phyloP scores from a whole-genome alignment of 2,888 invertebrate genomes.

The Masnerella sp. region DNA sequence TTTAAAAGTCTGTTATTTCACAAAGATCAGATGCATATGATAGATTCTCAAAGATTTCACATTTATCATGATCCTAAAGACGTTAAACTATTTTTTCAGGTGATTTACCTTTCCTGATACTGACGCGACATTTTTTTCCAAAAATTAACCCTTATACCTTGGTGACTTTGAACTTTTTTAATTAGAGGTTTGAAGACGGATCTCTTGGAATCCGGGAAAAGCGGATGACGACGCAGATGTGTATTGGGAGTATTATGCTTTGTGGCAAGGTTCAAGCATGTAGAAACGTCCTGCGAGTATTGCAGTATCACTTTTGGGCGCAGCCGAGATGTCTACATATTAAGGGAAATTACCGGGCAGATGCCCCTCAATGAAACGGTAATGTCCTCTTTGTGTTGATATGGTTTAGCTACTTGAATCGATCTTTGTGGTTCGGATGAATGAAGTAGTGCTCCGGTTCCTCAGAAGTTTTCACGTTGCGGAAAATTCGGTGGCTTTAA shows the following conservation, averaged over 20 bases:
- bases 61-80: background rate
- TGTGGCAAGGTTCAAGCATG: conserved; percentile 15
- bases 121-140: conserved; percentile 10
- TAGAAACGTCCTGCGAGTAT: conserved; percentile 40
- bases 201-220: conserved; percentile 16
- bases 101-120: conserved; percentile 5
- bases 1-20: too few species aligned
- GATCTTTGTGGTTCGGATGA: conserved; percentile 11
- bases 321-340: conserved; percentile 24
- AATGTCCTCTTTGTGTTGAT: conserved; percentile 37
- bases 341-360: conserved; percentile 38
- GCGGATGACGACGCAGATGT: conserved; percentile 33
- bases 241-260: conserved; percentile 42
- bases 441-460: conserved; percentile 23
- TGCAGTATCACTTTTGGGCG: conserved; percentile 37
- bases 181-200: conserved; percentile 25
- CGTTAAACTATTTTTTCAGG: conserved; percentile 2
- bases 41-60: too few species aligned
- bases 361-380: conserved; percentile 38
- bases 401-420: conserved; percentile 42
- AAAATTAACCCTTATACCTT: conserved; percentile 14
- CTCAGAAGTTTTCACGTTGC: conserved; percentile 16
- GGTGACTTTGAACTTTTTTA: conserved; percentile 29
- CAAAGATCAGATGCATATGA: too few species aligned
- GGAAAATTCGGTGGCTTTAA: conserved; percentile 21